phyloP scores from a whole-genome alignment of 2,888 invertebrate genomes.

The Acanthococcus lagerstroemiae region DNA sequence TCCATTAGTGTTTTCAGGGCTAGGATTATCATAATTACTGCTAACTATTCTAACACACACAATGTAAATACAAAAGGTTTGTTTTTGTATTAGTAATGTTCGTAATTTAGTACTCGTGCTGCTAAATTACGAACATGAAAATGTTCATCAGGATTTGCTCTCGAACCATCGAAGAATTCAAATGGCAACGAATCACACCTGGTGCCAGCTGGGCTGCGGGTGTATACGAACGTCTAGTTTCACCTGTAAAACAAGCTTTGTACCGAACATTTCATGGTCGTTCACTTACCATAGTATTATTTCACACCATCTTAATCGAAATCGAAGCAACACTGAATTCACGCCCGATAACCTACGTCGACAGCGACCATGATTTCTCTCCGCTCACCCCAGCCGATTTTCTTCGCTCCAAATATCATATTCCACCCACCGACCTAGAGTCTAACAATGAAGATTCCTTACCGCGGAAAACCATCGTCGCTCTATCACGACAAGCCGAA shows the following conservation, averaged over 20 bases:
- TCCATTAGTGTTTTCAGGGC: too few species aligned
- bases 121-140: too few species aligned
- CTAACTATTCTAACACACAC: too few species aligned
- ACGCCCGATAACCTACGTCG: not conserved
- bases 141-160: too few species aligned
- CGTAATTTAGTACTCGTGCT: too few species aligned
- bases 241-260: not conserved
- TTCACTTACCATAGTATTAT: not conserved
- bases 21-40: too few species aligned
- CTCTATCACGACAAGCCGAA: not conserved
- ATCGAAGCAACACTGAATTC: not conserved
- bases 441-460: not conserved
- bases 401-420: not conserved
- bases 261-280: not conserved
- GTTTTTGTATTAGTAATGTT: too few species aligned
- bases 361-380: not conserved
- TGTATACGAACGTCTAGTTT: not conserved
- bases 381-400: not conserved
- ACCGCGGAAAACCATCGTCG: not conserved
- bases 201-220: not conserved
- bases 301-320: not conserved
- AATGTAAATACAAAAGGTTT: too few species aligned
- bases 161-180: not conserved
- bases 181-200: not conserved
- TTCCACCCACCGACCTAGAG: not conserved